A percentile compares a stretch with the other conserved stretches of the same genome.
phyloP scores from a whole-genome alignment of 1,140 invertebrate genomes.

The Diploscapter pachys region DNA sequence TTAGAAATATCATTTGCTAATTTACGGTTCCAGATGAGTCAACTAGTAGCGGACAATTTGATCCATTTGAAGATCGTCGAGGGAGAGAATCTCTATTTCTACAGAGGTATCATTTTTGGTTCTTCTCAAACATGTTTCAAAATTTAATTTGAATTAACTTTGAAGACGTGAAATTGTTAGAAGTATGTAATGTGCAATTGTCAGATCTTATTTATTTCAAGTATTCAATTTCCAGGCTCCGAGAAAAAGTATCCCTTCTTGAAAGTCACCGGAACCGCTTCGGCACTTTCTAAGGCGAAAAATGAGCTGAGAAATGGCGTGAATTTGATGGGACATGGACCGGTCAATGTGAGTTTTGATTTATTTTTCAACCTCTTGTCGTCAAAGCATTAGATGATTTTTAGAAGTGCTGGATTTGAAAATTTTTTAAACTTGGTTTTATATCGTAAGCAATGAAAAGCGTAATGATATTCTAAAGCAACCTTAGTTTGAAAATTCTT shows the following conservation, averaged over 20 bases:
- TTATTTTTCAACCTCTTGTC: neutral
- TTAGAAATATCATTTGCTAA: too few relatives aligned
- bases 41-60: constrained; percentile 27
- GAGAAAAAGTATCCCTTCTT: constrained; percentile 26
- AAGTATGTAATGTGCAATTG: too few relatives aligned
- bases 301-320: constrained; percentile 31
- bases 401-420: too few relatives aligned
- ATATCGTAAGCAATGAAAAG: too few relatives aligned
- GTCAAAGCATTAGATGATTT: too few relatives aligned
- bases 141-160: constrained; percentile 3
- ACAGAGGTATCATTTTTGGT: constrained; percentile 31
- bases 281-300: constrained; percentile 22
- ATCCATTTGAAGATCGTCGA: constrained; percentile 48
- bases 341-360: constrained; percentile 13
- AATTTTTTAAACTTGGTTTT: too few relatives aligned
- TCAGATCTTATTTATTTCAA: neutral
- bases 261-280: constrained; percentile 35
- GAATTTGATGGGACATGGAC: constrained; percentile 27
- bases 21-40: neutral
- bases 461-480: too few relatives aligned
- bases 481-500: too few relatives aligned
- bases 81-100: constrained; percentile 47
- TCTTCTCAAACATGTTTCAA: constrained; percentile 21
- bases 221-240: constrained; percentile 17
- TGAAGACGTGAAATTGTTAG: too few relatives aligned